Base-by-base conservation (phyloP, 1,140 invertebrate genomes). In the Drosophila ficusphila region DNA sequence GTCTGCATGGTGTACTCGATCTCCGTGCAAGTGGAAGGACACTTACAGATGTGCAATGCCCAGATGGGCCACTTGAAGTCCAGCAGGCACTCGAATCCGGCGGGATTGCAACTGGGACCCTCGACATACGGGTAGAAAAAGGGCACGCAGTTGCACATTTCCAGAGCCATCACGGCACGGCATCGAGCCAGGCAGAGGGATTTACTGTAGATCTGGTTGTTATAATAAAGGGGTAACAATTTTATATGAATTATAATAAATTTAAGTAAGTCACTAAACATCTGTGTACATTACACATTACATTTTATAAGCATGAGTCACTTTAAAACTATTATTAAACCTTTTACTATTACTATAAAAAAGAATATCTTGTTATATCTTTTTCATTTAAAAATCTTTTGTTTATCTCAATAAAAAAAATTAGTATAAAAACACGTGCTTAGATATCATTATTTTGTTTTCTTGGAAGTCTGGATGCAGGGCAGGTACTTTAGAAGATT, bases 11-110 rank as follows among this genome's bases (percentile, higher is more conserved):
- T 90, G 48, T 91, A 91, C 49, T 90, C 83, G 11, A 90, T 88
- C 38, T 91, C 90, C 0, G 79, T 90, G 53, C 90, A 91, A 1
- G 89, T 91, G 11, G 75, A 89, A 4, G 90, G 90, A 44, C 90
- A 91, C 36, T 90, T 91, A 51, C 90, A 91, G 34, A 90, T 90
- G 31, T 91, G 85, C 5, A 91, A 21, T 0, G 86, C 90, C 86
- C 90, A 91, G 27, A 90, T 82, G n/a, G 90, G 90, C 90, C 90
- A 91, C 33, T 90, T 90, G 11, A 91, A 90, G 18, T 91, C 89
- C 33, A 90, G 29, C 0, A 91, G 65, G 19, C 90, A 91, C 41
- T 90, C 89, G 25, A 91, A 91, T 4, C 90, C 90, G 18, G 79
- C 79, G 8, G 90, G 89, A 77, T 78, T 90, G 12, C 90, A 91